A percentile compares a stretch with the other conserved stretches of the same genome.
Evolutionary conservation across 2,797 vertebrate species (phyloP).

Genomic region (Erethizon dorsatum): DNA sequence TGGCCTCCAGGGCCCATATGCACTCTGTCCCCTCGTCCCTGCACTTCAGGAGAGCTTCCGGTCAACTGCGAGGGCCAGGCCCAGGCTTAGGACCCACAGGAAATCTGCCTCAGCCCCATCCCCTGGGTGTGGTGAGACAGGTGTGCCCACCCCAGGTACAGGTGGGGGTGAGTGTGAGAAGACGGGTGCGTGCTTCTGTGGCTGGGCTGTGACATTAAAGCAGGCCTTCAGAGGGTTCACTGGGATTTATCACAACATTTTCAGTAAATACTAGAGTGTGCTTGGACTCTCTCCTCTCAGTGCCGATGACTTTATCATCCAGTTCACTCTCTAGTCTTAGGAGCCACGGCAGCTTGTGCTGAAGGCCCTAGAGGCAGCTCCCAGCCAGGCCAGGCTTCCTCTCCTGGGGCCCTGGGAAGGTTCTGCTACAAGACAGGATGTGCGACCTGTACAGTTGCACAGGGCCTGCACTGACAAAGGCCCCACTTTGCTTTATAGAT

Average conservation of each 20-base stretch:
- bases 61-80: not conserved
- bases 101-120: not conserved
- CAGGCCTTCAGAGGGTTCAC: not conserved
- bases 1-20: too few relatives aligned
- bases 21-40: accelerated
- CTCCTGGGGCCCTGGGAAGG: accelerated
- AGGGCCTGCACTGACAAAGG: accelerated
- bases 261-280: not conserved
- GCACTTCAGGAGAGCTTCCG: accelerated
- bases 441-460: not conserved
- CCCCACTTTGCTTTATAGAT: accelerated
- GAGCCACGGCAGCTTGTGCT: accelerated
- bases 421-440: not conserved
- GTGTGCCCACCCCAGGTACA: not conserved
- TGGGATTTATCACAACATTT: not conserved
- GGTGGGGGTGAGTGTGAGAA: not conserved
- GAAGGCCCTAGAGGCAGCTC: not conserved
- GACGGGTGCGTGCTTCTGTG: not conserved
- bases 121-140: not conserved
- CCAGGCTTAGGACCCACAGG: not conserved
- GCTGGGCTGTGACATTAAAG: not conserved
- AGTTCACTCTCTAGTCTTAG: accelerated
- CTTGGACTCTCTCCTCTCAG: not conserved
- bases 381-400: too few relatives aligned
- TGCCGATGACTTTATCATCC: accelerated